A percentile compares a stretch with the other conserved stretches of the same genome.
phyloP scores from a whole-genome alignment of 2,797 vertebrate species.

The Harpagifer antarcticus region DNA sequence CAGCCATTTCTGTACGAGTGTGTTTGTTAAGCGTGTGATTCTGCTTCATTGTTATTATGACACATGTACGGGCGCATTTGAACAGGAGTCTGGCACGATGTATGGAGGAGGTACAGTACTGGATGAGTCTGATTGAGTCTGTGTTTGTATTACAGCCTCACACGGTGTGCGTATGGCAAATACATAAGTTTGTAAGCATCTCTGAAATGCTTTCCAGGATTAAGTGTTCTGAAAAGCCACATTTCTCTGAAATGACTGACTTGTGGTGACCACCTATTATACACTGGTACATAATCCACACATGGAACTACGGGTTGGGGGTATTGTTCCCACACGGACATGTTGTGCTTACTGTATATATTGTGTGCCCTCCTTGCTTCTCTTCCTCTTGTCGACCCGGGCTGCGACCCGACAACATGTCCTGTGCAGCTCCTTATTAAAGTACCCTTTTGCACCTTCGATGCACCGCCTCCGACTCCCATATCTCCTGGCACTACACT shows the following conservation, averaged over 20 bases:
- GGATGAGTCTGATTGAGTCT: conserved; percentile 3
- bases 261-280: too few relatives aligned
- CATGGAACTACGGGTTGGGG: too few relatives aligned
- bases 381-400: too few relatives aligned
- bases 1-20: conserved; percentile 6
- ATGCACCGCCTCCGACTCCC: too few relatives aligned
- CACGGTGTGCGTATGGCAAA: neutral
- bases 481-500: too few relatives aligned
- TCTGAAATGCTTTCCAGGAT: neutral
- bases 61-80: conserved; percentile 9
- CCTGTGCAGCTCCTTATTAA: too few relatives aligned
- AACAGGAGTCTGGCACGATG: conserved; percentile 8
- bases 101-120: conserved; percentile 14
- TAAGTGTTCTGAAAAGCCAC: neutral
- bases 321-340: too few relatives aligned
- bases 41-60: conserved; percentile 24
- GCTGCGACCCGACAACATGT: too few relatives aligned
- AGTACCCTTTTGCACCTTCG: too few relatives aligned
- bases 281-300: too few relatives aligned
- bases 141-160: conserved; percentile 1
- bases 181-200: neutral
- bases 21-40: conserved; percentile 5
- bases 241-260: neutral
- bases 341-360: too few relatives aligned
- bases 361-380: too few relatives aligned